phyloP scores from a whole-genome alignment of 2,113 vertebrate genomes.

The Gavialis gangeticus region DNA sequence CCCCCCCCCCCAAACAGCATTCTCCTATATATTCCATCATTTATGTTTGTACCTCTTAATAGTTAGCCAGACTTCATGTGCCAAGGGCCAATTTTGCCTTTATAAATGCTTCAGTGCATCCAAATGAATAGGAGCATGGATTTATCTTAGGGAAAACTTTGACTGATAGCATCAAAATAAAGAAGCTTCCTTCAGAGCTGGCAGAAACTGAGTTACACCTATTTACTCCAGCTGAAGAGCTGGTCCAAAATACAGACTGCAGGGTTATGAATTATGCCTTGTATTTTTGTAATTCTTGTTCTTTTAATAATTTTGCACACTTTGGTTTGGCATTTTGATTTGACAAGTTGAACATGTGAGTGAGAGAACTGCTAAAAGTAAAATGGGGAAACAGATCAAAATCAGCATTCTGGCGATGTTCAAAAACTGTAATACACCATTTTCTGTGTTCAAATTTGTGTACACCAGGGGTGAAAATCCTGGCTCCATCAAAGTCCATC shows the following conservation, averaged over 20 bases:
- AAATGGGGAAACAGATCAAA: neutral
- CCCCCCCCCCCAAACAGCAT: neutral
- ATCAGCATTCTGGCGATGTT: neutral
- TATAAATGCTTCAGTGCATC: neutral
- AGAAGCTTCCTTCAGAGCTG: neutral
- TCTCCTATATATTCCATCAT: neutral
- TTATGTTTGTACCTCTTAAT: neutral
- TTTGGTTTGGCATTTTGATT: conserved; percentile 14
- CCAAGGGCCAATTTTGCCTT: neutral
- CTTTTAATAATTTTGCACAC: neutral
- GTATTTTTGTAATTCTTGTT: conserved; percentile 15
- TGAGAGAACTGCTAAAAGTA: neutral
- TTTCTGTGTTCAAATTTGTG: conserved; percentile 27
- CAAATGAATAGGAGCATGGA: neutral
- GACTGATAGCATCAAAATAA: neutral
- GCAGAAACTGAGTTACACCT: neutral
- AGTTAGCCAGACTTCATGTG: conserved; percentile 31
- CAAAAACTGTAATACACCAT: neutral
- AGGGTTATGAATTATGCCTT: conserved; percentile 41
- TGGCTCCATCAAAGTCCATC: conserved; percentile 10
- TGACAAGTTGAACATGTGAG: neutral
- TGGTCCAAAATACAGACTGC: conserved; percentile 25
- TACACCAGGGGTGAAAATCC: conserved; percentile 15
- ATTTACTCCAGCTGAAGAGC: neutral
- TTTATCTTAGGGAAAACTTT: conserved; percentile 29